Conservation (phyloP, 2,797 vertebrate genomes). For the Arnoldichthys spilopterus region DNA sequence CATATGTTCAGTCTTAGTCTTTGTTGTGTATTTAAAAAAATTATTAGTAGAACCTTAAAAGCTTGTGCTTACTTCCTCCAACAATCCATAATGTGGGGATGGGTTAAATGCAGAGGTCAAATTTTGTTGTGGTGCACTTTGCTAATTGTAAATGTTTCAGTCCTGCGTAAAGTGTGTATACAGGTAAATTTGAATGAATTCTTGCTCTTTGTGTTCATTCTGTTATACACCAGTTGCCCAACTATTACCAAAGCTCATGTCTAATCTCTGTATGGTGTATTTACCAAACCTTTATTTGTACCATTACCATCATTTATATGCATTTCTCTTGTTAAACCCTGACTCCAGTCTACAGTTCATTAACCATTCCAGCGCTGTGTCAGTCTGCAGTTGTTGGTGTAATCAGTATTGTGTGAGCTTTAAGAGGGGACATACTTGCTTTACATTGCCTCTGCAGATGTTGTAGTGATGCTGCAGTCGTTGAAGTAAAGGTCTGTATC, state of each 20-base stretch:
- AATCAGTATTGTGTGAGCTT: neutral
- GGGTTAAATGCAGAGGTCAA: no score
- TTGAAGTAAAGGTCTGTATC: constrained; percentile 15
- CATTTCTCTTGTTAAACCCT: neutral
- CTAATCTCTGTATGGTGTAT: no score
- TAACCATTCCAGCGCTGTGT: neutral
- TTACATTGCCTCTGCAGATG: neutral
- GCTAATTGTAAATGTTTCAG: no score
- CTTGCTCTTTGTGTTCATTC: neutral
- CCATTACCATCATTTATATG: neutral
- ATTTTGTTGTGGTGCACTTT: no score
- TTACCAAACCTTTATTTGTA: no score
- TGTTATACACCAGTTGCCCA: neutral
- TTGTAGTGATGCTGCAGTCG: constrained; percentile 9
- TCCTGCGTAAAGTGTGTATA: no score
- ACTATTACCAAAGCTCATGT: neutral
- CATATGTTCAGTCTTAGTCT: no score
- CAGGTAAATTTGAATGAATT: neutral
- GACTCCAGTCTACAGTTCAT: neutral
- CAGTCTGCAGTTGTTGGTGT: neutral
- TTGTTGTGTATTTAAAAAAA: no score
- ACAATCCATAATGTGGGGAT: no score
- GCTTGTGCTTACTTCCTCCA: no score
- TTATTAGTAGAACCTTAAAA: no score
- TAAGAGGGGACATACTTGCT: constrained; percentile 6